A percentile compares a stretch with the other conserved stretches of the same genome.
These are phyloP conservation scores for Brachionus koreanus DNA, from an alignment of 1,140 invertebrate genomes.

Conservation along the genomic window DNA sequence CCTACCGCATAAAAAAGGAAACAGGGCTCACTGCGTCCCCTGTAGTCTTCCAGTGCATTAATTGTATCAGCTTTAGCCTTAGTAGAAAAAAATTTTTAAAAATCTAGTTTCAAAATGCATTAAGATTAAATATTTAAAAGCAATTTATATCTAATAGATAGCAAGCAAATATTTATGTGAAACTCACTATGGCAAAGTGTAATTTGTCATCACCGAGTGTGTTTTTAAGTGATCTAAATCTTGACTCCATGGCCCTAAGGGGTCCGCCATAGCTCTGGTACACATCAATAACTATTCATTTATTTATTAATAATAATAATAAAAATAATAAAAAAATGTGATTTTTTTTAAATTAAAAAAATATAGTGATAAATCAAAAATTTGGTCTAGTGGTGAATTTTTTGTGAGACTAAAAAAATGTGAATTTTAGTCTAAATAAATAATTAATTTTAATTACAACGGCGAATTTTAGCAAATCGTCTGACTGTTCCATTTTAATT, in stretches of 20 bases:
- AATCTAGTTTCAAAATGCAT: background rate
- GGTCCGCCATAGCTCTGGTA: constrained; percentile 88
- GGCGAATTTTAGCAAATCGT: constrained; percentile 73
- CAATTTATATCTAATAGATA: constrained; percentile 28
- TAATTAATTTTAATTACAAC: constrained; percentile 63
- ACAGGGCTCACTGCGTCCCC: constrained; percentile 79
- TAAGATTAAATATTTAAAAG: background rate
- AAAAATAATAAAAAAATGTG: background rate
- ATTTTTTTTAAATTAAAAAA: background rate
- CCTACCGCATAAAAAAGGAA: constrained; percentile 83
- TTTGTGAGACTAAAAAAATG: background rate
- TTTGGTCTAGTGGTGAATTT: background rate
- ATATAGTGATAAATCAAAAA: background rate
- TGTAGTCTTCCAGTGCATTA: constrained; percentile 70
- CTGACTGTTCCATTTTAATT: constrained; percentile 80
- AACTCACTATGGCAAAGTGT: constrained; percentile 39
- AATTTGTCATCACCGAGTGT: constrained; percentile 34
- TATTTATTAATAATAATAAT: background rate
- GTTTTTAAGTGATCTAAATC: constrained; percentile 32
- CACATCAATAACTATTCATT: constrained; percentile 71
- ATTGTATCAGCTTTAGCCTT: constrained; percentile 81
- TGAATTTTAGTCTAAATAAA: background rate
- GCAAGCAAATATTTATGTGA: background rate
- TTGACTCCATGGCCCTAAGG: constrained; percentile 72
- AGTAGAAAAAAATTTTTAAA: background rate